Percentiles rank a stretch among this genome's conserved stretches.
phyloP scores from a whole-genome alignment of 2,797 vertebrate genomes.

The Pantherophis vulpinus region DNA sequence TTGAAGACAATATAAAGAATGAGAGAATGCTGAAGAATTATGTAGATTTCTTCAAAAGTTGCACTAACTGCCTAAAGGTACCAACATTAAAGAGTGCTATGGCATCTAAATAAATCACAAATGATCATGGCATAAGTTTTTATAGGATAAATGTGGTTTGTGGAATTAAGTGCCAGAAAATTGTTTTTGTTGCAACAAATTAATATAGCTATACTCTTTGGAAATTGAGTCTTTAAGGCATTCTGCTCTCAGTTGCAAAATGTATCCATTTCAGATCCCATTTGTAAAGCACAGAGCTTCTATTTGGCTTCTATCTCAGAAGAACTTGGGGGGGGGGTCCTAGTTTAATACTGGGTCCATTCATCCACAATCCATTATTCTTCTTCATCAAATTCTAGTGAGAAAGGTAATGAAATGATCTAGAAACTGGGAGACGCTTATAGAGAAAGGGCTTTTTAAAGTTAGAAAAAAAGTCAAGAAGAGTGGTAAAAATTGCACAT shows the following conservation, averaged over 20 bases:
- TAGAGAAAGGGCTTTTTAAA: not conserved
- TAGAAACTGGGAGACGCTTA: not conserved
- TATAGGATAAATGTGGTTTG: not conserved
- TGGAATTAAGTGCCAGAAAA: not conserved
- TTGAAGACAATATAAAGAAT: not conserved
- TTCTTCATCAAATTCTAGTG: not conserved
- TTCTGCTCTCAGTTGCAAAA: not conserved
- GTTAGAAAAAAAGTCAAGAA: too few relatives aligned
- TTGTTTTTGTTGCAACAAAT: not conserved
- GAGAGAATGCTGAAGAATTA: not conserved
- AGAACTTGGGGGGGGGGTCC: not conserved
- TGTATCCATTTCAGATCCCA: not conserved
- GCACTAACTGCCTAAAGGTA: not conserved
- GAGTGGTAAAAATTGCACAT: not conserved
- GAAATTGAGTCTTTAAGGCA: not conserved
- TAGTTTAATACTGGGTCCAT: not conserved
- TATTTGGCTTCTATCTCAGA: not conserved
- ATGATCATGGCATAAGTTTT: not conserved
- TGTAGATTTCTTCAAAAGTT: not conserved
- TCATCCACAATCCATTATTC: not conserved
- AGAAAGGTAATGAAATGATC: not conserved
- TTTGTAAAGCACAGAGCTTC: not conserved
- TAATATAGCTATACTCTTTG: not conserved
- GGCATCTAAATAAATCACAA: not conserved
- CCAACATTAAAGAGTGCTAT: not conserved